Conservation (phyloP, 2,797 vertebrate species). For the Florisuga fusca region DNA sequence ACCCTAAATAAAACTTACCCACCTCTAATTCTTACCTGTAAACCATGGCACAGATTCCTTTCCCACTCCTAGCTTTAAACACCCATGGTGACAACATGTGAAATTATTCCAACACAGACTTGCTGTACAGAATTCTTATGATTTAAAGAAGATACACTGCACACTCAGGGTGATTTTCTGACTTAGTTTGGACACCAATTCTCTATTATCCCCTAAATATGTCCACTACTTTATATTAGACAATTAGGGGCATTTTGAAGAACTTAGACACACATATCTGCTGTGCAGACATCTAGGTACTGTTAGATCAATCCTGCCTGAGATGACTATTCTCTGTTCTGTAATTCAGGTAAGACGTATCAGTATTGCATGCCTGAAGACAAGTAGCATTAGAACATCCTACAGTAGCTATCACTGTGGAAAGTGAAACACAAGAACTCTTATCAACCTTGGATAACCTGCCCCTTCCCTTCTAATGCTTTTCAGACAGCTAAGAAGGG, state of each 20-base stretch:
- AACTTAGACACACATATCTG: neutral
- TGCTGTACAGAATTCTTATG: neutral
- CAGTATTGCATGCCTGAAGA: neutral
- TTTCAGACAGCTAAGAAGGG: conserved; percentile 2
- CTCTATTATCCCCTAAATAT: neutral
- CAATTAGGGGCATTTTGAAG: neutral
- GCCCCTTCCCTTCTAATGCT: conserved; percentile 15
- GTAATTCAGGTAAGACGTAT: neutral
- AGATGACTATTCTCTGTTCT: neutral
- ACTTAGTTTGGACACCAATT: neutral
- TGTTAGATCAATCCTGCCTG: neutral
- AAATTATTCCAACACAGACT: neutral
- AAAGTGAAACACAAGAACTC: conserved; percentile 48
- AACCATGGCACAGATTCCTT: neutral
- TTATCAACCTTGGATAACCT: conserved; percentile 21
- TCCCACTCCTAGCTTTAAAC: neutral
- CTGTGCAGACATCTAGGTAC: neutral
- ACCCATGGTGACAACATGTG: rapidly evolving
- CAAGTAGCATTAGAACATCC: neutral
- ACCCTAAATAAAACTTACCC: neutral
- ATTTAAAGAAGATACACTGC: neutral
- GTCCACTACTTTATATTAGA: neutral
- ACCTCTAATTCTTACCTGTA: neutral
- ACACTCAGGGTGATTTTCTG: neutral
- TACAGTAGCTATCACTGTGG: neutral